Conservation (phyloP, 2,113 vertebrate genomes). For the Podarcis raffonei region DNA sequence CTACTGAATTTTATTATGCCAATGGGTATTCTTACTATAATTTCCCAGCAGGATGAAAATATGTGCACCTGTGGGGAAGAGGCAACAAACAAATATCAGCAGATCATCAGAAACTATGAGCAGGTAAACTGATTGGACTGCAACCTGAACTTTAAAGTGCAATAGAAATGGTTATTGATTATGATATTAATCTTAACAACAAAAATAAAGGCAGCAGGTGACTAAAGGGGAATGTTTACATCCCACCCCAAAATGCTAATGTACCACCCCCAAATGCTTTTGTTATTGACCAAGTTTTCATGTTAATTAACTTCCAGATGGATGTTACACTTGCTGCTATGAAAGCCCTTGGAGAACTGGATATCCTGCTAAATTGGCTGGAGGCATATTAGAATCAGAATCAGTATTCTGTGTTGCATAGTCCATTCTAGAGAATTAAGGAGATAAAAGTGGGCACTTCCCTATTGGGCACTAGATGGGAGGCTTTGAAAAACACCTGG, state of each 20-base stretch:
- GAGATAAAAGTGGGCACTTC: not conserved
- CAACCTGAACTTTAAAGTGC: not conserved
- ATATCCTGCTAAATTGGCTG: constrained; percentile 87
- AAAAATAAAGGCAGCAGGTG: not conserved
- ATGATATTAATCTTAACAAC: not conserved
- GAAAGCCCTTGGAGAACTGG: constrained; percentile 91
- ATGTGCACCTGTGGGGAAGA: constrained; percentile 65
- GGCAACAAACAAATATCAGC: constrained; percentile 56
- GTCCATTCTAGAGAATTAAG: not conserved
- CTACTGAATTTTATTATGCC: not conserved
- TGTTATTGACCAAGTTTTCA: not conserved
- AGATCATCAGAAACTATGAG: constrained; percentile 65
- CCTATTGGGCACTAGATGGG: no score
- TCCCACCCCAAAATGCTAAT: fast-evolving
- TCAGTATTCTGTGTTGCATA: not conserved
- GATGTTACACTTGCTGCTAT: constrained; percentile 75
- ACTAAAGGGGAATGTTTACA: fast-evolving
- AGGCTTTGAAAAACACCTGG: no score
- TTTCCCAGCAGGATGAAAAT: constrained; percentile 45
- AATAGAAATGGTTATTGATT: not conserved
- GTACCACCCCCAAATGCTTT: fast-evolving
- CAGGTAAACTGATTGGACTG: constrained; percentile 56
- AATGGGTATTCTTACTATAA: not conserved
- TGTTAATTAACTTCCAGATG: constrained; percentile 72
- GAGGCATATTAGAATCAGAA: constrained; percentile 53